Conservation (phyloP, 2,797 vertebrate species). For the Chanos chanos region DNA sequence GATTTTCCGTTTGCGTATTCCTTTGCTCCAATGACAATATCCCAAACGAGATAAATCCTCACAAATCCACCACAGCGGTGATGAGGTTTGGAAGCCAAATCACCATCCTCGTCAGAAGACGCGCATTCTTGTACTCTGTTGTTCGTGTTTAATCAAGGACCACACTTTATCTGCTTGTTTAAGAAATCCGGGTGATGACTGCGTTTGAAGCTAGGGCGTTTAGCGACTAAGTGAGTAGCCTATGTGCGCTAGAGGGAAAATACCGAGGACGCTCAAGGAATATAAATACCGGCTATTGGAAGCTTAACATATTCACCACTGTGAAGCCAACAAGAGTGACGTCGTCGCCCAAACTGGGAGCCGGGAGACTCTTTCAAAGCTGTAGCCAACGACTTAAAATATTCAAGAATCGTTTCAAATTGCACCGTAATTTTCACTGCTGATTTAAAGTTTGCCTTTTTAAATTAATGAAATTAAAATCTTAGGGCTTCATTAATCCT, state of each 20-base stretch:
- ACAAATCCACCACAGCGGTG: slow-evolving; percentile 33
- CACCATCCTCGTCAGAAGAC: slow-evolving; percentile 25
- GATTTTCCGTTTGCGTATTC: slow-evolving; percentile 1
- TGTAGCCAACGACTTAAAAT: too few species aligned
- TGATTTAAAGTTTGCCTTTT: too few species aligned
- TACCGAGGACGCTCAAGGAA: slow-evolving; percentile 26
- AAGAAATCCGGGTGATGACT: not conserved
- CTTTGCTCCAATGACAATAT: slow-evolving; percentile 21
- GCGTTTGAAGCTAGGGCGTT: not conserved
- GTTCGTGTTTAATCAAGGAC: not conserved
- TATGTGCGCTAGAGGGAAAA: not conserved
- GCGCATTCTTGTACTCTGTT: too few species aligned
- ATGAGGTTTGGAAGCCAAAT: slow-evolving; percentile 10
- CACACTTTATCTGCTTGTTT: not conserved
- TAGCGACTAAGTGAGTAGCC: too few species aligned
- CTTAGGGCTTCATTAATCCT: too few species aligned
- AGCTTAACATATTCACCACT: slow-evolving; percentile 40
- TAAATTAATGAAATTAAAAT: too few species aligned
- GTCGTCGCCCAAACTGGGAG: too few species aligned
- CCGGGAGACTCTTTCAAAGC: too few species aligned
- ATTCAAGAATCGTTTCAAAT: too few species aligned
- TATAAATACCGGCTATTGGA: slow-evolving; percentile 34
- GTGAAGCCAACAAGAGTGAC: too few species aligned
- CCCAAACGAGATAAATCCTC: slow-evolving; percentile 35
- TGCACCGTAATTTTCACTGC: too few species aligned